phyloP scores from a whole-genome alignment of 2,113 vertebrate genomes.

The Nerophis lumbriciformis region DNA sequence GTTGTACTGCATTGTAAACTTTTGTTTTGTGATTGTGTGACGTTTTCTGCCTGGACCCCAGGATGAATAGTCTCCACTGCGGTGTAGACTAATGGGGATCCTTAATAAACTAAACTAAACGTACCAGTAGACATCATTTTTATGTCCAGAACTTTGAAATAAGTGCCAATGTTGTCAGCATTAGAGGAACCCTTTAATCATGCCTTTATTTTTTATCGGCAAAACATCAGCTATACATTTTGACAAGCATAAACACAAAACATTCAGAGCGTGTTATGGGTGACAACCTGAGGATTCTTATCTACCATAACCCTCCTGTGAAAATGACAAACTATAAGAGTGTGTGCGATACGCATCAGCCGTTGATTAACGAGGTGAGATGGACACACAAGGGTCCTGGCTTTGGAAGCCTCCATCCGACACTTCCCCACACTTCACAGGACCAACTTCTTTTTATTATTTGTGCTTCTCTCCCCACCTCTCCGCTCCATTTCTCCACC shows the following conservation, averaged over 20 bases:
- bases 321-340: slow-evolving; percentile 52
- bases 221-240: neutral
- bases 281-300: slow-evolving; percentile 38
- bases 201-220: neutral
- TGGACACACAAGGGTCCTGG: slow-evolving; percentile 44
- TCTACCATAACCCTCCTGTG: slow-evolving; percentile 45
- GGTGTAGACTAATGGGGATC: no score
- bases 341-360: slow-evolving; percentile 47
- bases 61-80: no score
- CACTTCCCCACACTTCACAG: slow-evolving; percentile 58
- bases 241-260: slow-evolving; percentile 2
- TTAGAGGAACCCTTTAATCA: neutral
- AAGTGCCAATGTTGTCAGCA: no score
- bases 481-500: neutral
- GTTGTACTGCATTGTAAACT: no score
- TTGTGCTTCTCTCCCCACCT: slow-evolving; percentile 6
- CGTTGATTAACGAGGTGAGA: slow-evolving; percentile 65
- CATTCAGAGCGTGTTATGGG: neutral
- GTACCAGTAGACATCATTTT: no score
- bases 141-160: no score
- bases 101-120: no score
- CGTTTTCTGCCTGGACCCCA: no score
- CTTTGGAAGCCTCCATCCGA: slow-evolving; percentile 54
- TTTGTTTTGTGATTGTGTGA: no score
- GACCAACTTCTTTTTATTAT: slow-evolving; percentile 47